Conservation (phyloP, 2,113 vertebrate species). For the Polypterus senegalus region DNA sequence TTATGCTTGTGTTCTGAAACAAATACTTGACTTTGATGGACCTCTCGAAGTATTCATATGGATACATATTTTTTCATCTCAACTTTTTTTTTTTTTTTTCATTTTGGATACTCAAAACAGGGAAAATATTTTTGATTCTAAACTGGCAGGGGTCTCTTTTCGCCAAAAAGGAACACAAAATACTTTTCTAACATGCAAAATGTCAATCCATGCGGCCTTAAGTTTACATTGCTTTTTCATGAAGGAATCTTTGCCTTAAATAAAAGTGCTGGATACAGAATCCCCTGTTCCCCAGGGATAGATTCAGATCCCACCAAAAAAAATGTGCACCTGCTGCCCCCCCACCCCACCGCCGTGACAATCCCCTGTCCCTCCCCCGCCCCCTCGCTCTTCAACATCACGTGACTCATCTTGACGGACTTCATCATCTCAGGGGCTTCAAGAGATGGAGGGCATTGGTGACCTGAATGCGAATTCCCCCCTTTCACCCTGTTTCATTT, state of each 20-base stretch:
- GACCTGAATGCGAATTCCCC: no score
- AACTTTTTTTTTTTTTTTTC: conserved; percentile 15
- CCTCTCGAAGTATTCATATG: no score
- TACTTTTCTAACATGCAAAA: conserved; percentile 39
- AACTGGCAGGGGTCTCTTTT: conserved; percentile 5
- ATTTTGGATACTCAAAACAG: background rate
- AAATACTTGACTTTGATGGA: background rate
- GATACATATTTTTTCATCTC: conserved; percentile 29
- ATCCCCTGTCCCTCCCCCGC: no score
- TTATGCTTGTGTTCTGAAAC: conserved; percentile 19
- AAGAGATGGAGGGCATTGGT: no score
- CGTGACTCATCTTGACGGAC: no score
- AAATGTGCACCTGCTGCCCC: background rate
- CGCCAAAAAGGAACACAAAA: conserved; percentile 23
- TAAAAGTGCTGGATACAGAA: conserved; percentile 47
- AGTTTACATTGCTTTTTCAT: conserved; percentile 69
- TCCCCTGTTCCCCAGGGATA: conserved; percentile 9
- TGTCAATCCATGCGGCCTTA: conserved; percentile 81
- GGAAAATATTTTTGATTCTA: conserved; percentile 16
- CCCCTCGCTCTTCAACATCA: background rate
- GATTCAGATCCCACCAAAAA: background rate
- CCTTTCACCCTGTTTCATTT: no score
- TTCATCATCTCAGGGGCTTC: no score
- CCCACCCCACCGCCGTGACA: no score
- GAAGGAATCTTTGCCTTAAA: conserved; percentile 87